Conservation (phyloP, 2,113 vertebrate species). For the Gadus chalcogrammus region DNA sequence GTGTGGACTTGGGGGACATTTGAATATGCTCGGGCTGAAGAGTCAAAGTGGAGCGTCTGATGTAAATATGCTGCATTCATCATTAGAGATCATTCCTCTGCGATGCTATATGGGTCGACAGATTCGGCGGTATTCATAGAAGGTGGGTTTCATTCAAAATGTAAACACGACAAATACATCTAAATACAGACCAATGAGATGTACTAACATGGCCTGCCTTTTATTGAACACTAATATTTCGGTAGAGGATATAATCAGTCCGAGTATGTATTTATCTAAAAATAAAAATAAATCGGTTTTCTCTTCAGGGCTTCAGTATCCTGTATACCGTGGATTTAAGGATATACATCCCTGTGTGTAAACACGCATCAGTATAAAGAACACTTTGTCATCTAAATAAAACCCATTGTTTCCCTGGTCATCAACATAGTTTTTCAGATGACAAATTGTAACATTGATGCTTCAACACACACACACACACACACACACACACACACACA, state of each 20-base stretch:
- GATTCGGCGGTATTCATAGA: no score
- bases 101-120: slow-evolving; percentile 13
- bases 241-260: no score
- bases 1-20: slow-evolving; percentile 74
- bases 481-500: not conserved
- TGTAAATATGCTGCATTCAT: slow-evolving; percentile 88
- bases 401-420: not conserved
- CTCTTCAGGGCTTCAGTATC: no score
- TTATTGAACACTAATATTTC: no score
- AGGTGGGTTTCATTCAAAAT: no score
- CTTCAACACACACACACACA: not conserved
- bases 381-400: not conserved
- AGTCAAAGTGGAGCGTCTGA: slow-evolving; percentile 81
- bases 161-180: no score
- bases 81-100: slow-evolving; percentile 82
- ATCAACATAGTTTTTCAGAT: not conserved
- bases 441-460: not conserved
- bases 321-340: no score
- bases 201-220: no score
- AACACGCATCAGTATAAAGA: not conserved
- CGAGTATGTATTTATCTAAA: no score
- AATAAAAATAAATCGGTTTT: no score
- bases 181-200: no score
- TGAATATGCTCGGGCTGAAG: slow-evolving; percentile 84
- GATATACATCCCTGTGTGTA: not conserved